phyloP scores from a whole-genome alignment of 2,113 vertebrate genomes.

The Bettongia penicillata region DNA sequence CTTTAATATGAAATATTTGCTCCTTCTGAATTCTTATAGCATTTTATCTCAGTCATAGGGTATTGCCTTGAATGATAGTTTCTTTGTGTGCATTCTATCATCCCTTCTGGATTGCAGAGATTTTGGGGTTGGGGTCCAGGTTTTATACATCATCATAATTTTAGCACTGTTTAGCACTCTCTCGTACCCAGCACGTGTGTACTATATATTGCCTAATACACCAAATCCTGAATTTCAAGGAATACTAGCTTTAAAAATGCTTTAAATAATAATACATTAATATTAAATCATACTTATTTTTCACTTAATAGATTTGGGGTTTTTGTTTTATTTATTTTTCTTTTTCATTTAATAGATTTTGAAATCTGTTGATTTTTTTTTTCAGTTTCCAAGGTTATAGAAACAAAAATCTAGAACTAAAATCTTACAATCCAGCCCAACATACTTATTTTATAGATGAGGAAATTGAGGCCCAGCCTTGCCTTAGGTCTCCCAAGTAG shows the following conservation, averaged over 20 bases:
- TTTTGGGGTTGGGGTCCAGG: background rate
- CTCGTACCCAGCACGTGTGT: background rate
- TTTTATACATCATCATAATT: background rate
- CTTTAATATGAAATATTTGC: background rate
- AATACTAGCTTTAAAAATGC: background rate
- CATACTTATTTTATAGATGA: background rate
- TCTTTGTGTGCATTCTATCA: background rate
- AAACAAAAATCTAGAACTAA: background rate
- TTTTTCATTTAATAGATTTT: background rate
- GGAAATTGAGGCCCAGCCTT: background rate
- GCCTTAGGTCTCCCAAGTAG: background rate
- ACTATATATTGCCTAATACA: background rate
- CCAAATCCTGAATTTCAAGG: background rate
- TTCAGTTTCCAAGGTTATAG: background rate
- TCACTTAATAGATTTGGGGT: background rate
- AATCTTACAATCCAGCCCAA: background rate
- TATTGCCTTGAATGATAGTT: background rate
- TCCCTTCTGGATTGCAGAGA: background rate
- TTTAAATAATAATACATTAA: background rate
- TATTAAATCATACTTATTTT: background rate
- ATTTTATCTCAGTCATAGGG: background rate
- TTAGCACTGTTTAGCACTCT: background rate
- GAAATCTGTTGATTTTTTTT: background rate
- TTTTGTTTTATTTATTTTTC: background rate
- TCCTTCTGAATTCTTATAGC: background rate